Evolutionary conservation across 35 echinoderm and acorn worm species (phyloP).

Genomic region (Acanthaster planci): DNA sequence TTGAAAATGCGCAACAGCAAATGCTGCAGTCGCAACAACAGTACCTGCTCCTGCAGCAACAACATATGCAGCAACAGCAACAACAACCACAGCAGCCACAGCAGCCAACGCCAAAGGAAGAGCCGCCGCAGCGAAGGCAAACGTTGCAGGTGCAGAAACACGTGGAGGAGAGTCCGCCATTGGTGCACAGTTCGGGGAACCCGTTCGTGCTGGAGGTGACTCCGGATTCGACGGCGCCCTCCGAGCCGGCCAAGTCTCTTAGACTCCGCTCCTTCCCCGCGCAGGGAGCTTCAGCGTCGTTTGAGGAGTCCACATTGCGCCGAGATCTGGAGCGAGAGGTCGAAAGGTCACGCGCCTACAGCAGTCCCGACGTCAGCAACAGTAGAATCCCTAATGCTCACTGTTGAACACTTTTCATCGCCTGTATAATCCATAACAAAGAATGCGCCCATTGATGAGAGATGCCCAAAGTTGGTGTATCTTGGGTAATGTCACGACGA

Average conservation of each 20-base stretch:
- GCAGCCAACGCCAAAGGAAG: not conserved
- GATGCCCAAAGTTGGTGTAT: too few species aligned
- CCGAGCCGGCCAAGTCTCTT: conserved; percentile 27
- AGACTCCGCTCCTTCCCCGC: conserved; percentile 32
- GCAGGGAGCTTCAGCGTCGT: not conserved
- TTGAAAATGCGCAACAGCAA: conserved; percentile 74
- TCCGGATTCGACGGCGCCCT: not conserved
- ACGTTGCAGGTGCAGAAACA: not conserved
- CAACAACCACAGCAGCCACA: conserved; percentile 12
- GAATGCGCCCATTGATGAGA: too few species aligned
- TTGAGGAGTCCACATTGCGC: not conserved
- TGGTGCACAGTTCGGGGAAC: not conserved
- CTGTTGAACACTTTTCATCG: not conserved
- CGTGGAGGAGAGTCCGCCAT: not conserved
- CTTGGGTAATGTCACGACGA: too few species aligned
- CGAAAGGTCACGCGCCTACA: conserved; percentile 37
- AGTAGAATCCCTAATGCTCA: conserved; percentile 8
- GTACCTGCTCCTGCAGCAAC: conserved; percentile 23
- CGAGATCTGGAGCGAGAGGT: conserved; percentile 1
- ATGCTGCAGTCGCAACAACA: conserved; percentile 53
- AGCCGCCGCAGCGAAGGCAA: not conserved
- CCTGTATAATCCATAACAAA: too few species aligned
- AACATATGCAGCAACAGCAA: conserved; percentile 36
- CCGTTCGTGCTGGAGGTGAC: conserved; percentile 8
- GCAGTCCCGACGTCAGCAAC: conserved; percentile 40